Evolutionary conservation across 64 coral and sea anemone species (phyloP).

Genomic region (Actinia tenebrosa): DNA sequence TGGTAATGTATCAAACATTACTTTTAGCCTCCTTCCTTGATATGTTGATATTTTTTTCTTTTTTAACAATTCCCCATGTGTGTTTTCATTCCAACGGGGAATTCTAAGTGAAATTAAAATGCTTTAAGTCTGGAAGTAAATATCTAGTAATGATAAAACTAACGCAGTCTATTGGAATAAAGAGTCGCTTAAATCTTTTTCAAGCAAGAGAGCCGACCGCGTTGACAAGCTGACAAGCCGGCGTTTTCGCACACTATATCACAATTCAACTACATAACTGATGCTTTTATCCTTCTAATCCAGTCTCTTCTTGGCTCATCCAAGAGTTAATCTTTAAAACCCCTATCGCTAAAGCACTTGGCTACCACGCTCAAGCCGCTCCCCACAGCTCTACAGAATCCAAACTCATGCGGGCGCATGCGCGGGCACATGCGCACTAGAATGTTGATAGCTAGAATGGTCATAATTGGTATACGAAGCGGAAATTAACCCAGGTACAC

Average conservation of each 20-base stretch:
- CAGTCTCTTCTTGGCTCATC: neutral
- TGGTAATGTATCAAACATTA: too few relatives aligned
- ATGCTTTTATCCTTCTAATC: neutral
- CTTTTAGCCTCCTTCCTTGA: too few relatives aligned
- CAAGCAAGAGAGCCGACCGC: neutral
- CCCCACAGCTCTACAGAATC: neutral
- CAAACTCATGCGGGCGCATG: neutral
- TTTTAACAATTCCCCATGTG: too few relatives aligned
- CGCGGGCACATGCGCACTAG: neutral
- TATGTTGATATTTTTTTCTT: too few relatives aligned
- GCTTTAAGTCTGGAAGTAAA: too few relatives aligned
- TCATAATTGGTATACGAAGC: conserved; percentile 5
- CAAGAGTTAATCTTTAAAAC: neutral
- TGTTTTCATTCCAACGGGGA: too few relatives aligned
- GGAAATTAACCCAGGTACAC: conserved; percentile 9
- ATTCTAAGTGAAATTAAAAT: too few relatives aligned
- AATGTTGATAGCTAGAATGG: neutral
- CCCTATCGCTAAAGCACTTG: neutral
- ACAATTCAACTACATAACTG: neutral
- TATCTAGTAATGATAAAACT: neutral
- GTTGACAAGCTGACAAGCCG: neutral
- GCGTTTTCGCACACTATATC: neutral
- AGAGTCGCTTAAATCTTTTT: neutral
- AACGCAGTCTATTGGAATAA: neutral
- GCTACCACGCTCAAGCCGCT: neutral